Evolutionary conservation across 2,888 invertebrate species (phyloP).

Genomic region (Petrophora chlorosata): DNA sequence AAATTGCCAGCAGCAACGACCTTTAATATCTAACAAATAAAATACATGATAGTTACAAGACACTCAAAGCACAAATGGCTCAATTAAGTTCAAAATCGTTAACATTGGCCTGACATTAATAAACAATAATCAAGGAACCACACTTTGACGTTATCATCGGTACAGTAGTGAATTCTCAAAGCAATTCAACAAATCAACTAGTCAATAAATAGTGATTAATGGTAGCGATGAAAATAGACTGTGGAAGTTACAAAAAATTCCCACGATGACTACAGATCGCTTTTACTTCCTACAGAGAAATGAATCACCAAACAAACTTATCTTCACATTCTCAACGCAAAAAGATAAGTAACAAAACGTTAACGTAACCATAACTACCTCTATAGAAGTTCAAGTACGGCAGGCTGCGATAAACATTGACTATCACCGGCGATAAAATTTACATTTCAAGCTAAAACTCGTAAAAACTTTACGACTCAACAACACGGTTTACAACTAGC

Average conservation of each 20-base stretch:
- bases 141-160: conserved; percentile 12
- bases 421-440: conserved; percentile 57
- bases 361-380: conserved; percentile 22
- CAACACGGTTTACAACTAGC: conserved; percentile 54
- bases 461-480: conserved; percentile 63
- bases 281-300: conserved; percentile 19
- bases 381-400: conserved; percentile 37
- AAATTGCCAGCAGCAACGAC: conserved; percentile 14
- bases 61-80: conserved; percentile 4
- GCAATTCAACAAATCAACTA: conserved; percentile 23
- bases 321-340: conserved; percentile 16
- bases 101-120: conserved; percentile 14
- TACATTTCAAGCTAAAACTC: conserved; percentile 65
- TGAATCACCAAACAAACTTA: conserved; percentile 17
- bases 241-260: conserved; percentile 19
- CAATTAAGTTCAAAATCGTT: conserved; percentile 19
- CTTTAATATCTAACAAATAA: conserved; percentile 9
- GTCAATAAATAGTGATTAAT: conserved; percentile 24
- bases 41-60: conserved; percentile 5
- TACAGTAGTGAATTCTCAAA: conserved; percentile 22
- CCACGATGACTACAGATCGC: conserved; percentile 15
- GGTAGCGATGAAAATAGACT: conserved; percentile 18
- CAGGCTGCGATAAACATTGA: conserved; percentile 32
- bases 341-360: conserved; percentile 26
- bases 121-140: conserved; percentile 14